Conservation (phyloP, 2,113 vertebrate species). For the Meleagris gallopavo region DNA sequence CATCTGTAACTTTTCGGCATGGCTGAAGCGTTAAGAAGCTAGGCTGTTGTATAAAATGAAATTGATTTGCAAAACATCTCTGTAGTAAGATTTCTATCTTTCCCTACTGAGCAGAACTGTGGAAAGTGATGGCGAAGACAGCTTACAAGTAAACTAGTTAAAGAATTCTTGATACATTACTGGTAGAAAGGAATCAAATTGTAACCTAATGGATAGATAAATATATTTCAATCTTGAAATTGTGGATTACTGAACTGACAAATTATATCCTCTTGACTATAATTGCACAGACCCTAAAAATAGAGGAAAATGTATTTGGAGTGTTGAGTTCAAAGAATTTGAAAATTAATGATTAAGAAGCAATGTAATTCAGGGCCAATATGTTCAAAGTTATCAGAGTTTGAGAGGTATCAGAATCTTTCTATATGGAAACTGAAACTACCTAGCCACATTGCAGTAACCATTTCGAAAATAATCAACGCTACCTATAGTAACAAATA, state of each 20-base stretch:
- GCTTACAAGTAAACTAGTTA: slow-evolving; percentile 5
- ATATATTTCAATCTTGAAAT: slow-evolving; percentile 1
- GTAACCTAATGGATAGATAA: neutral
- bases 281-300: slow-evolving; percentile 42
- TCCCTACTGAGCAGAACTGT: neutral
- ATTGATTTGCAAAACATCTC: neutral
- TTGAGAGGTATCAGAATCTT: slow-evolving; percentile 20
- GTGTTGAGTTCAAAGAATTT: neutral
- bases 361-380: neutral
- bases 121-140: neutral
- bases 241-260: slow-evolving; percentile 60
- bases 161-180: neutral
- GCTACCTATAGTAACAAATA: neutral
- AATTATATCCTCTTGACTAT: slow-evolving; percentile 47
- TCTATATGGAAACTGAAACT: slow-evolving; percentile 11
- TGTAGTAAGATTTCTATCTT: neutral
- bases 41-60: neutral
- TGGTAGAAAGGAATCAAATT: slow-evolving; percentile 24
- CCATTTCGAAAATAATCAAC: neutral
- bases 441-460: neutral
- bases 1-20: neutral
- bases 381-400: slow-evolving; percentile 10
- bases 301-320: slow-evolving; percentile 12
- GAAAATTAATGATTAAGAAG: slow-evolving; percentile 21
- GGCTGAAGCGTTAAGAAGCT: neutral